phyloP scores from a whole-genome alignment of 2,888 invertebrate genomes.

The Vandiemenella viatica region DNA sequence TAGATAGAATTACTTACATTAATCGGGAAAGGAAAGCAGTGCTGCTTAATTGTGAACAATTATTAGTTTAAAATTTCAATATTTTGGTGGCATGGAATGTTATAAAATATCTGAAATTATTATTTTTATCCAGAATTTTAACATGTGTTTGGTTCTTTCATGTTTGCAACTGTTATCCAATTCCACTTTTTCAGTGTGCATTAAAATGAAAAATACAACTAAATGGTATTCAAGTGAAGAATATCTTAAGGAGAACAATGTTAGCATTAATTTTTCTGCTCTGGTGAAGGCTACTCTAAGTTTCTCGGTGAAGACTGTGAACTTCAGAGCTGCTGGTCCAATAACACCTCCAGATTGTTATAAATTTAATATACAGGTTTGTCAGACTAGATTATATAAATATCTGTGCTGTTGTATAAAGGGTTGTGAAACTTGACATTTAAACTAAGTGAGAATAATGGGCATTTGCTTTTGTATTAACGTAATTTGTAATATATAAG shows the following conservation, averaged over 20 bases:
- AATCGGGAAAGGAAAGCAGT: no score
- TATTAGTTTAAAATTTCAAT: constrained; percentile 3
- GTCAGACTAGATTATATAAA: constrained; percentile 9
- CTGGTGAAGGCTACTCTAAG: constrained; percentile 57
- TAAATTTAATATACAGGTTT: constrained; percentile 55
- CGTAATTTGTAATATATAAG: neutral
- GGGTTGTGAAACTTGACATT: no score
- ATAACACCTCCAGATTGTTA: constrained; percentile 87
- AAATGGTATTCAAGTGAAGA: constrained; percentile 30
- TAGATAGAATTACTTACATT: no score
- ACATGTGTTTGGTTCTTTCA: no score
- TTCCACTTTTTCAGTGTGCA: constrained; percentile 21
- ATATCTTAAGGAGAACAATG: constrained; percentile 42
- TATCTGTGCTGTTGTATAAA: neutral
- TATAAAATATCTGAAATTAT: no score
- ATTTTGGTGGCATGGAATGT: constrained; percentile 1
- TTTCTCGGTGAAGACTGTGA: constrained; percentile 76
- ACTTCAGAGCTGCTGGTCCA: constrained; percentile 75
- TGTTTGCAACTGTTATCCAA: no score
- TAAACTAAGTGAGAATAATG: neutral
- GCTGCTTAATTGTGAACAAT: no score
- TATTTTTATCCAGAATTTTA: no score
- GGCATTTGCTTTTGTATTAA: neutral
- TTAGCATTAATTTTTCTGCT: constrained; percentile 61
- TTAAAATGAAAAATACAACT: constrained; percentile 21